Base-by-base conservation (phyloP, 2,797 vertebrate genomes). In the Hirundo rustica region DNA sequence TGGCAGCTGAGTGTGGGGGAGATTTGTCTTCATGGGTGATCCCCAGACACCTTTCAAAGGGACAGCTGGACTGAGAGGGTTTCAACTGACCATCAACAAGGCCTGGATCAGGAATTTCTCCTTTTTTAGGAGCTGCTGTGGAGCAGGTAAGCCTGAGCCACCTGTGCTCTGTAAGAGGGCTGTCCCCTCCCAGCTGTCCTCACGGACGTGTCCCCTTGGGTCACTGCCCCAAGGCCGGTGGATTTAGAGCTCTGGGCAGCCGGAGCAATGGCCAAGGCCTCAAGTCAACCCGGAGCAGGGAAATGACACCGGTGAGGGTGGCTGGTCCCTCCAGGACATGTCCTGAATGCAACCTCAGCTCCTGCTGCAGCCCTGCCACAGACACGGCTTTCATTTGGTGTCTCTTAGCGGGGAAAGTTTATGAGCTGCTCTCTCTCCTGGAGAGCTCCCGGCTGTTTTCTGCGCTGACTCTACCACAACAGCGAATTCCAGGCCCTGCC, bases 381-480 rank as follows among this genome's bases (percentile, higher is more conserved):
- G 86, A 72, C 89, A 91, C 67, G 90, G 62, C 57, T 96, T 94
- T 95, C 72, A 89, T 95, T 91, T 86, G 93, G 64, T 85, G 61
- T 72, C 75, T 92, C 73, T 70, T 72, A 92, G 71, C 66, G 2
- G 88, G 86, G 68, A 42, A 83, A 92, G 88, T 65, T 85, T 55
- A 36, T 9, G 18, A 72, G 81, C 64, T 86, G 65, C 55, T 85
- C 65, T 84, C 17, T 36, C 58, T 95, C 88, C 61, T 11, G 50
- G 64, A 62, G 70, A 91, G 81, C 51, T 77, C 79, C 65, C 8
- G 17, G 17, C 64, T 65, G 57, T 29, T 77, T 73, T 53, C 91
- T 13, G 3, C 12, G 71, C 83, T 81, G 82, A 71, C 50, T 72
- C 51, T 6, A 22, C 0, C 0, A n/a, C 82, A 55, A 18, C 5